Evolutionary conservation across 2,113 vertebrate species (phyloP), one percentile per base, ranked within the genome.

Genomic region (Varanus komodoensis): DNA sequence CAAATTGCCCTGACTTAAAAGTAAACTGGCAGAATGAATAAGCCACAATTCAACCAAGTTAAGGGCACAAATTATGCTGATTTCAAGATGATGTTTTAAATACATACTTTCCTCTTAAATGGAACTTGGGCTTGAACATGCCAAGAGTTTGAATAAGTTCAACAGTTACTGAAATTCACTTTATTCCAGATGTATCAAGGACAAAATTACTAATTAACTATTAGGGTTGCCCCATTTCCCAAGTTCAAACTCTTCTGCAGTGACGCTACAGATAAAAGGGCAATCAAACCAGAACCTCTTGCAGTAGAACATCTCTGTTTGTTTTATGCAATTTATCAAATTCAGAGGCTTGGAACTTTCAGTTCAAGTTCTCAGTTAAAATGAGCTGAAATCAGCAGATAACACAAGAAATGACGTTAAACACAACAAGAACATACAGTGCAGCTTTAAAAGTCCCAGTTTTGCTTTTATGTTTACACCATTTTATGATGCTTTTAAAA

Each of bases 301-400:
- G 82, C 91, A 88, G 67, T 87, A 93, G 93, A 86, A 89, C 92
- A 89, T 23, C 57, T 91, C 23, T 94, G 64, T 95, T 96, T 94
- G 93, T 71, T 95, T 96, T 94, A 86, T 91, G 92, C 93, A 96
- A 96, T 85, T 94, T 75, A 95, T 94, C 88, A 95, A 94, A 95
- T 92, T 80, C 79, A 82, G 44, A 85, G 87, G 32, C 95, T 96
- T 89, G 71, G 91, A 94, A 96, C 87, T 75, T 15, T 93, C 75
- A 67, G 91, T 93, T 95, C 4, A 90, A 94, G 93, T 91, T 89
- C 71, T 89, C 0, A 0, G 84, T 84, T 48, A 71, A 94, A 91
- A 25, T n/a, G 79, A 93, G 89, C 90, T 92, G 92, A 9, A 92
- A 90, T 23, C 2, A 74, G 88, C 93, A 85, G 52, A 89, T 52